These are phyloP conservation scores for Platorchestia sp. DNA, from an alignment of 1,140 invertebrate genomes.

Conservation along the genomic window DNA sequence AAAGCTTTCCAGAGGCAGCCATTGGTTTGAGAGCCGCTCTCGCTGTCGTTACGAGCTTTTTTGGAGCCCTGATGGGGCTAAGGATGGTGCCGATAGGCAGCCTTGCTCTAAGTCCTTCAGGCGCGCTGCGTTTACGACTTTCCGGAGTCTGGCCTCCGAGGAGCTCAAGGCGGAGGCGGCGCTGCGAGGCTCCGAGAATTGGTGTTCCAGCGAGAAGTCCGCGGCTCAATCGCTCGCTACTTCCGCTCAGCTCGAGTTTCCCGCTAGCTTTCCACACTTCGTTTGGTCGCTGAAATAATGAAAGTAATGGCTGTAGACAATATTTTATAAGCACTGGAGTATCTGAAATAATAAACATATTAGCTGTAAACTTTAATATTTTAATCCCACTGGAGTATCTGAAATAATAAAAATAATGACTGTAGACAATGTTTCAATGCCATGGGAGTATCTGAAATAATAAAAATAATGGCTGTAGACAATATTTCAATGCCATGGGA, in stretches of 20 bases:
- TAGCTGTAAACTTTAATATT: too few relatives aligned
- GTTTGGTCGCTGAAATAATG: too few relatives aligned
- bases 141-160: conserved; percentile 4
- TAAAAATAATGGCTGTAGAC: too few relatives aligned
- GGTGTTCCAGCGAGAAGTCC: neutral
- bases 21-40: conserved; percentile 27
- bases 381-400: too few relatives aligned
- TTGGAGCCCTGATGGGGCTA: neutral
- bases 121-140: conserved; percentile 19
- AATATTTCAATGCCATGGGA: too few relatives aligned
- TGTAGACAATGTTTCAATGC: too few relatives aligned
- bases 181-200: neutral
- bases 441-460: too few relatives aligned
- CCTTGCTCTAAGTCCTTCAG: conserved; percentile 33
- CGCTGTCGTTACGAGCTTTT: conserved; percentile 5
- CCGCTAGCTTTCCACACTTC: neutral
- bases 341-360: too few relatives aligned
- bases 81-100: conserved; percentile 44
- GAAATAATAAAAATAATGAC: too few relatives aligned
- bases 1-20: conserved; percentile 21
- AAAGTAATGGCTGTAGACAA: too few relatives aligned
- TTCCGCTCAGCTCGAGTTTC: neutral
- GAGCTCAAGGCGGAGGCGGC: neutral
- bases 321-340: too few relatives aligned
- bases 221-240: neutral